A percentile compares a stretch with the other conserved stretches of the same genome.
Evolutionary conservation across 1,140 invertebrate genomes (phyloP).

Genomic region (Sycophaga agraensis): DNA sequence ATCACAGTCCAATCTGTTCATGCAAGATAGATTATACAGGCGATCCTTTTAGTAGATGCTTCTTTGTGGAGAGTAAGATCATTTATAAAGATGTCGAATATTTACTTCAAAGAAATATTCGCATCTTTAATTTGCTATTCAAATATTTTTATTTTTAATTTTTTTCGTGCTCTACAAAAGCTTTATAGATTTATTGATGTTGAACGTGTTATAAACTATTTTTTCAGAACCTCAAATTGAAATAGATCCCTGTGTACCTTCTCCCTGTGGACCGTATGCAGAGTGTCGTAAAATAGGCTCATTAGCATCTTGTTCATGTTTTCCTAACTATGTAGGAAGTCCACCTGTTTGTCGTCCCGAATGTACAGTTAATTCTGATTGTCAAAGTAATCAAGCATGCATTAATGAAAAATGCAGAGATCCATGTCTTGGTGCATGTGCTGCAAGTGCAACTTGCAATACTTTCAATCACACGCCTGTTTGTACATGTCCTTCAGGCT

Average conservation of each 20-base stretch:
- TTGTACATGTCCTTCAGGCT: constrained; percentile 56
- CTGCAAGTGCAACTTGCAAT: constrained; percentile 59
- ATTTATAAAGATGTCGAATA: not conserved
- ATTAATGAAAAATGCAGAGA: constrained; percentile 58
- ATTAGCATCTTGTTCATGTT: constrained; percentile 69
- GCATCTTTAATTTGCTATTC: too few species aligned
- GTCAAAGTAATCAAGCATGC: constrained; percentile 55
- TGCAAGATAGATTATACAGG: constrained; percentile 72
- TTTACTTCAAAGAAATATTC: too few species aligned
- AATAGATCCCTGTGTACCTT: constrained; percentile 71
- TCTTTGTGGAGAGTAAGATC: constrained; percentile 28
- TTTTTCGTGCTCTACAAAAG: too few species aligned
- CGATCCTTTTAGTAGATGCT: constrained; percentile 67
- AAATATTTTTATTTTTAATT: too few species aligned
- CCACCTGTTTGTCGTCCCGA: constrained; percentile 74
- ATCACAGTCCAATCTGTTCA: constrained; percentile 71
- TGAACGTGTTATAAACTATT: too few species aligned
- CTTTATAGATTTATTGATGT: too few species aligned
- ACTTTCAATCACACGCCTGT: constrained; percentile 56
- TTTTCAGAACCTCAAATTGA: constrained; percentile 37
- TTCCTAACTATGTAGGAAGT: constrained; percentile 65
- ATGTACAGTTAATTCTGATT: constrained; percentile 70
- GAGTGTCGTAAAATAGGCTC: constrained; percentile 67
- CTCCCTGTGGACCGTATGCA: constrained; percentile 72
- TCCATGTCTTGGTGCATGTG: constrained; percentile 60